These are phyloP conservation scores for Patella caerulea DNA, from an alignment of 2,888 invertebrate genomes.

Conservation along the genomic window DNA sequence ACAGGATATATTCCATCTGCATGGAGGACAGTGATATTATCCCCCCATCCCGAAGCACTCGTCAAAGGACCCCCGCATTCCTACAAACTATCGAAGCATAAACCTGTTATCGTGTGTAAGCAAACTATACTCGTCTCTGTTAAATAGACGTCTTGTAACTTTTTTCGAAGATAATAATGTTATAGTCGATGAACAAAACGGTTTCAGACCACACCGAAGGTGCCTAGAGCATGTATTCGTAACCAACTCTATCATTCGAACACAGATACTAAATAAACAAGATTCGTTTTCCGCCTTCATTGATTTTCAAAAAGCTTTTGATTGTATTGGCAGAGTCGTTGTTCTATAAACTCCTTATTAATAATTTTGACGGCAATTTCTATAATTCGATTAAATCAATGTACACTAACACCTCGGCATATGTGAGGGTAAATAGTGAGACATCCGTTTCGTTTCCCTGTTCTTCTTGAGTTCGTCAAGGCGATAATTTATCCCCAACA, in stretches of 20 bases:
- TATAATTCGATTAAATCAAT: background rate
- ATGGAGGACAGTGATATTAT: background rate
- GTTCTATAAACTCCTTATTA: background rate
- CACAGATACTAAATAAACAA: background rate
- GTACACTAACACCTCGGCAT: background rate
- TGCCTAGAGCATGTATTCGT: background rate
- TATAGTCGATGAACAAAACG: background rate
- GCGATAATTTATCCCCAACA: too few relatives aligned
- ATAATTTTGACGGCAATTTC: background rate
- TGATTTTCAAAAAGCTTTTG: conserved; percentile 3
- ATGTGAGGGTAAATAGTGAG: background rate
- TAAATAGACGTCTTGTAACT: background rate
- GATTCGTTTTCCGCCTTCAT: background rate
- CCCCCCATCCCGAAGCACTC: background rate
- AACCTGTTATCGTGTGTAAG: background rate
- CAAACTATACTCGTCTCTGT: background rate
- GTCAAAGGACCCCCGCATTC: background rate
- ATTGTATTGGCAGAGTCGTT: background rate
- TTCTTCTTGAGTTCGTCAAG: background rate
- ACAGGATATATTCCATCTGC: background rate
- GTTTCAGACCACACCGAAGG: conserved; percentile 4
- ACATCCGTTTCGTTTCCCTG: background rate
- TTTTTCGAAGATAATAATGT: background rate
- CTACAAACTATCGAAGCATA: background rate
- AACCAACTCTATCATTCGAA: background rate